Conservation (phyloP, 2,888 invertebrate species). For the Ormyrus labotus region DNA sequence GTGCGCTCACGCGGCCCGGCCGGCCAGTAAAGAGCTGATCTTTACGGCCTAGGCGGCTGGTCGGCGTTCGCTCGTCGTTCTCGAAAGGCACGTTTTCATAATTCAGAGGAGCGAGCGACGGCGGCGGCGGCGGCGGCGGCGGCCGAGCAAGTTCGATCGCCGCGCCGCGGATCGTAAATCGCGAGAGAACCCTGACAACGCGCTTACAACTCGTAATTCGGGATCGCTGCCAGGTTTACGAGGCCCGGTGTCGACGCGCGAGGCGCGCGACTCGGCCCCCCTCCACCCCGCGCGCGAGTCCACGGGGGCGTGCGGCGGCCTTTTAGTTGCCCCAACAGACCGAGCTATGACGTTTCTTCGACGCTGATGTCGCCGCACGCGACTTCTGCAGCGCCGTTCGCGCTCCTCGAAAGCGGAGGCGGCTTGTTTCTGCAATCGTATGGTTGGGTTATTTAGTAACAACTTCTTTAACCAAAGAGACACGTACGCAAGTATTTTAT, state of each 20-base stretch:
- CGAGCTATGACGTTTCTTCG: too few relatives aligned
- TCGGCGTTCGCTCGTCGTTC: constrained; percentile 2
- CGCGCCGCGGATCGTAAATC: constrained; percentile 47
- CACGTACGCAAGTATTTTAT: too few relatives aligned
- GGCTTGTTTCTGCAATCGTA: too few relatives aligned
- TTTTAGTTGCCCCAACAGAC: too few relatives aligned
- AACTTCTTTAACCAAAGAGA: too few relatives aligned
- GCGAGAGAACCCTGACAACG: constrained; percentile 39
- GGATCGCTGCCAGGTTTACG: constrained; percentile 52
- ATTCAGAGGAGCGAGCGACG: constrained; percentile 48
- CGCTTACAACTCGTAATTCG: constrained; percentile 55
- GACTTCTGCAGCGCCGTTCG: too few relatives aligned
- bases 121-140: constrained; percentile 41
- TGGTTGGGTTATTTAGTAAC: too few relatives aligned
- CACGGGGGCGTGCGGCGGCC: too few relatives aligned
- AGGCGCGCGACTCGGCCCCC: not conserved
- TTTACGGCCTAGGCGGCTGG: constrained; percentile 60
- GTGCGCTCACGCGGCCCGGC: not conserved
- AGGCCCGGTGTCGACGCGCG: constrained; percentile 5
- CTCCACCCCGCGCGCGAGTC: not conserved
- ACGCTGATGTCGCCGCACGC: too few relatives aligned
- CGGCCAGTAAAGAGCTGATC: constrained; percentile 57
- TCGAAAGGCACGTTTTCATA: constrained; percentile 50
- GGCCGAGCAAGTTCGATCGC: constrained; percentile 52
- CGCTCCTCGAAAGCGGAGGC: too few relatives aligned